Conservation (phyloP, 2,797 vertebrate species). For the Gymnothorax javanicus region DNA sequence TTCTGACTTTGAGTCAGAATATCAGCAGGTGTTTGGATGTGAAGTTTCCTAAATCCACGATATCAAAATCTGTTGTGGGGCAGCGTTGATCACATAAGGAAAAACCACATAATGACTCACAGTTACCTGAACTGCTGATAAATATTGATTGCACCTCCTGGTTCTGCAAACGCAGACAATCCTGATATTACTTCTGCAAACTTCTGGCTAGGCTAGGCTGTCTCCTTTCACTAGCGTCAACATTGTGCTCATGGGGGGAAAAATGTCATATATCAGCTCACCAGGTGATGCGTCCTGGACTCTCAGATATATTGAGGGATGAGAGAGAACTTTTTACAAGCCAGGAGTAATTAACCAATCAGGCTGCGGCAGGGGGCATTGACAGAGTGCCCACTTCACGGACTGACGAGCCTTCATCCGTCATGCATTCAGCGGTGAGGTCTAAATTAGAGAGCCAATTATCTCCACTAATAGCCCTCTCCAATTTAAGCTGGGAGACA, state of each 20-base stretch:
- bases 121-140: background rate
- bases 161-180: conserved; percentile 10
- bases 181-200: conserved; percentile 31
- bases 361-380: conserved; percentile 82
- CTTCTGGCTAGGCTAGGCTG: conserved; percentile 51
- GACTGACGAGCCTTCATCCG: conserved; percentile 88
- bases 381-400: conserved; percentile 94
- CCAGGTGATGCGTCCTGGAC: conserved; percentile 40
- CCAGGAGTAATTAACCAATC: conserved; percentile 78
- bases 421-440: conserved; percentile 97
- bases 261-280: background rate
- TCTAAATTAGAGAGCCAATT: conserved; percentile 99
- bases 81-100: background rate
- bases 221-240: background rate
- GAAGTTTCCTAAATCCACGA: background rate
- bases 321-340: conserved; percentile 71
- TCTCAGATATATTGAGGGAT: conserved; percentile 65
- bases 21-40: no score
- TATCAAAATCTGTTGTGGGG: background rate
- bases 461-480: conserved; percentile 99
- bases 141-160: background rate
- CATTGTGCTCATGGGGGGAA: background rate
- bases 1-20: background rate
- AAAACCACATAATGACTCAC: background rate
- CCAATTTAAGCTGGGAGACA: conserved; percentile 99